These are phyloP conservation scores for Melanophora roralis DNA, from an alignment of 2,888 invertebrate genomes.

Conservation along the genomic window DNA sequence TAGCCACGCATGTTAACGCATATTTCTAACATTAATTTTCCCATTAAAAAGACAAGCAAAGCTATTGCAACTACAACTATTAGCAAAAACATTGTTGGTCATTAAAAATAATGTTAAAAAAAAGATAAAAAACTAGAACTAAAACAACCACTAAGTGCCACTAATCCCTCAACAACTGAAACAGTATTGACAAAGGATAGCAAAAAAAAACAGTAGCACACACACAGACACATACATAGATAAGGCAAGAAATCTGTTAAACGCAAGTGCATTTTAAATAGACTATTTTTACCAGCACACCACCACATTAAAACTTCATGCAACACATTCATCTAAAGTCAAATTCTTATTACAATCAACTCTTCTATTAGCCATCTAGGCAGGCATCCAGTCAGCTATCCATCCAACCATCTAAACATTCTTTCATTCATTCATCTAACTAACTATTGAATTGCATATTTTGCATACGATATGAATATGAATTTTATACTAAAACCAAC, in stretches of 20 bases:
- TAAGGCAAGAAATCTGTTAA: slow-evolving; percentile 33
- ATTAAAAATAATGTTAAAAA: neutral
- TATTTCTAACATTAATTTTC: slow-evolving; percentile 57
- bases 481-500: slow-evolving; percentile 6
- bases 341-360: slow-evolving; percentile 8
- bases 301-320: neutral
- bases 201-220: neutral
- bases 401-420: slow-evolving; percentile 13
- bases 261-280: slow-evolving; percentile 43
- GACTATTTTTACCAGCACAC: neutral
- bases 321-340: slow-evolving; percentile 32
- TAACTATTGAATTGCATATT: slow-evolving; percentile 44
- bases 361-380: neutral
- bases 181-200: slow-evolving; percentile 14
- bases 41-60: slow-evolving; percentile 48
- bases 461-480: slow-evolving; percentile 57
- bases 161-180: slow-evolving; percentile 19
- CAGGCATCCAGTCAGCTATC: slow-evolving; percentile 18
- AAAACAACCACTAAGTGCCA: neutral
- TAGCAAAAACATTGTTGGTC: slow-evolving; percentile 48
- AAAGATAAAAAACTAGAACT: neutral
- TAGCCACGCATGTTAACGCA: slow-evolving; percentile 75
- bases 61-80: slow-evolving; percentile 48
- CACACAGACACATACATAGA: neutral
- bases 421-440: slow-evolving; percentile 31